These are phyloP conservation scores for Cerastoderma edule DNA, from an alignment of 2,888 invertebrate genomes.

Conservation along the genomic window DNA sequence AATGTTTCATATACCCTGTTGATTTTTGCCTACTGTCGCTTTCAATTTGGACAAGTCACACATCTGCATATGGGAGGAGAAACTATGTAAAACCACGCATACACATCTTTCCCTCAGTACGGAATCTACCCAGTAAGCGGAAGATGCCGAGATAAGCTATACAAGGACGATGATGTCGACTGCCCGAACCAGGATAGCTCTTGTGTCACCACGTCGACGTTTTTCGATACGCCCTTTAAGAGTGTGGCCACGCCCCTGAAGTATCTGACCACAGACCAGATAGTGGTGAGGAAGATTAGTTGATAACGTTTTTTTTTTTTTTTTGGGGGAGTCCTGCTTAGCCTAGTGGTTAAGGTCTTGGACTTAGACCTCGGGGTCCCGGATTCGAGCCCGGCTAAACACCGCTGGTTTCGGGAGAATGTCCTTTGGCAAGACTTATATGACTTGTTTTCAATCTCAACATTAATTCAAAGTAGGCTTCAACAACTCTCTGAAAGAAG, in stretches of 20 bases:
- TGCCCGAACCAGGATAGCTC: background rate
- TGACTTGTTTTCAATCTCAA: background rate
- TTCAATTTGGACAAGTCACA: too few species aligned
- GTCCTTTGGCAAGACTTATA: background rate
- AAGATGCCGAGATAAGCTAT: background rate
- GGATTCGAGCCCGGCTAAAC: background rate
- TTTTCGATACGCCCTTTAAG: background rate
- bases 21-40: too few species aligned
- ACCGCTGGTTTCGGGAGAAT: background rate
- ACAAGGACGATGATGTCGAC: background rate
- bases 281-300: background rate
- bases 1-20: too few species aligned
- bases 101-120: background rate
- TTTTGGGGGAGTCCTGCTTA: background rate
- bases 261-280: background rate
- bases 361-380: background rate
- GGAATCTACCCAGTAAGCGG: background rate
- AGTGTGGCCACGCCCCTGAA: background rate
- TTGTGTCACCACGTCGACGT: background rate
- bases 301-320: background rate
- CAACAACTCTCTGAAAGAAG: too few species aligned
- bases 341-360: background rate
- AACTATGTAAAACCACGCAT: background rate
- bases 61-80: background rate
- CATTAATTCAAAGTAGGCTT: too few species aligned